Conservation (phyloP, 2,797 vertebrate genomes). For the Brachyrhaphis roseni region DNA sequence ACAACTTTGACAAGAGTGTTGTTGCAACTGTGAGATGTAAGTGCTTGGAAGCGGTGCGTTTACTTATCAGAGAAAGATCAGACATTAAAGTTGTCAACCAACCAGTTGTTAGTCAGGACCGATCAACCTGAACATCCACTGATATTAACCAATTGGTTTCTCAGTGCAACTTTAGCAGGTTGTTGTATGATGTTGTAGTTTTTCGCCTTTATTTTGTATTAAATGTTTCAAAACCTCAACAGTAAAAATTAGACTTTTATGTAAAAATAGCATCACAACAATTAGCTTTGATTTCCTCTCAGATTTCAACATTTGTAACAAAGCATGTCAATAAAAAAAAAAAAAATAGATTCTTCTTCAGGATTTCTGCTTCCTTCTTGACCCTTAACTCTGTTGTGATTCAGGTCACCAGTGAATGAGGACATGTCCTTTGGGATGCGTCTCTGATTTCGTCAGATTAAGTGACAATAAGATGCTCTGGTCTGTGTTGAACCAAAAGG, state of each 20-base stretch:
- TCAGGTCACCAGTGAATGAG: constrained; percentile 6
- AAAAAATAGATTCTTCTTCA: neutral
- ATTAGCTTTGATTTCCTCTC: neutral
- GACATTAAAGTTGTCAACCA: no score
- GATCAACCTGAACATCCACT: no score
- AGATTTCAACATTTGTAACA: neutral
- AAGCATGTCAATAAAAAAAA: neutral
- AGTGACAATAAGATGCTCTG: neutral
- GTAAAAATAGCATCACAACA: neutral
- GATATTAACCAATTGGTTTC: no score
- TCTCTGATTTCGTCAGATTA: constrained; percentile 1
- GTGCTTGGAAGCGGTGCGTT: no score
- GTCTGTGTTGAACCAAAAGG: constrained; percentile 9
- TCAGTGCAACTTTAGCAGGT: neutral
- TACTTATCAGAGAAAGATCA: no score
- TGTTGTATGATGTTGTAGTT: neutral
- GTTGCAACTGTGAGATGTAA: neutral
- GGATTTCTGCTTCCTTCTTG: neutral
- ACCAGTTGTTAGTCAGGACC: no score
- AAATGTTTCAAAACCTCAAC: constrained; percentile 19
- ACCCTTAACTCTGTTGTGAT: constrained; percentile 6
- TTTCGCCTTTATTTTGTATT: constrained; percentile 16
- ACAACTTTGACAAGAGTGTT: neutral
- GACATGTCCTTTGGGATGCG: neutral
- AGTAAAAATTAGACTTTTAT: neutral